Percentiles rank a stretch among this genome's conserved stretches.
Conservation (phyloP, 2,888 invertebrate species). For the Galerucella pusilla region DNA sequence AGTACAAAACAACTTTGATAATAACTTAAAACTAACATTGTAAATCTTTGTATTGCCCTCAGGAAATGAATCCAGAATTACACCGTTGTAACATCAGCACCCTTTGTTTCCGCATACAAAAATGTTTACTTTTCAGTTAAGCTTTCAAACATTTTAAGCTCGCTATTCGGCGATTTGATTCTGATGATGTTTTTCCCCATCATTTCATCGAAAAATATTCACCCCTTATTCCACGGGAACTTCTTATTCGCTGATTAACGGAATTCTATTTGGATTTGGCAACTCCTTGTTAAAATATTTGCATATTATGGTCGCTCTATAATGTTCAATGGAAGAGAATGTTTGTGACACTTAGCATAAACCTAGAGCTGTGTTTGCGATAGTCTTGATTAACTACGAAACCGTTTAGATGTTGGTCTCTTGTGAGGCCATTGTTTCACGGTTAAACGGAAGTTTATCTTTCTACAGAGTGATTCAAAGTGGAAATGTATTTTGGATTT, state of each 20-base stretch:
- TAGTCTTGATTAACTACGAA: conserved; percentile 18
- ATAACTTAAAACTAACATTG: not conserved
- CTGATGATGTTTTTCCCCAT: too few species aligned
- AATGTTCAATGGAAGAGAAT: conserved; percentile 11
- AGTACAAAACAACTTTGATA: not conserved
- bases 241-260: too few species aligned
- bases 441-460: conserved; percentile 7
- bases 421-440: not conserved
- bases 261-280: not conserved
- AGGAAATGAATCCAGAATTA: not conserved
- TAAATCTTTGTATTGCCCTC: conserved; percentile 1
- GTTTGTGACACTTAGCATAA: conserved; percentile 11
- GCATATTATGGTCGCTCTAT: conserved; percentile 14
- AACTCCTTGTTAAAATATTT: conserved; percentile 7
- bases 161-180: too few species aligned
- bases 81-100: not conserved
- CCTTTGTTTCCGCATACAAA: not conserved
- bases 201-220: too few species aligned
- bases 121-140: too few species aligned
- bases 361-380: conserved; percentile 14
- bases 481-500: not conserved
- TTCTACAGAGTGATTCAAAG: not conserved
- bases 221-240: too few species aligned
- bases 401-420: not conserved
- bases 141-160: too few species aligned